These are phyloP conservation scores for Hermaeophaga mercurialis DNA, from an alignment of 2,888 invertebrate species.

Conservation along the genomic window DNA sequence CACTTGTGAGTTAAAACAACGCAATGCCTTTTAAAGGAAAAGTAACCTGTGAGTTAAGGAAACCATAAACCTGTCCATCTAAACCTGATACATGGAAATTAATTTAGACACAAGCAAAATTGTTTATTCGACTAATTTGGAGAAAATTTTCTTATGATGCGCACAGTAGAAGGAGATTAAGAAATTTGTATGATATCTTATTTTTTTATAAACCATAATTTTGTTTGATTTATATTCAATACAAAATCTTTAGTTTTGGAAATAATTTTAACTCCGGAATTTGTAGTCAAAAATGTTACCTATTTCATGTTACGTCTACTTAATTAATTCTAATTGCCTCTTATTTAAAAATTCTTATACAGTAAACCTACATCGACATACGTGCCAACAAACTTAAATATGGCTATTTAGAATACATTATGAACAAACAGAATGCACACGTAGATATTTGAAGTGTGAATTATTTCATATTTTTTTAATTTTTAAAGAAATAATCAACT, in stretches of 20 bases:
- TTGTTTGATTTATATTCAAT: too few relatives aligned
- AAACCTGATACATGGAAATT: too few relatives aligned
- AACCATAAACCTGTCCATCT: neutral
- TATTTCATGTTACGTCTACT: too few relatives aligned
- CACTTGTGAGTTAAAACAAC: neutral
- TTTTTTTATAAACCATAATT: too few relatives aligned
- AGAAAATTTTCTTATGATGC: too few relatives aligned
- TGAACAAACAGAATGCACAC: neutral
- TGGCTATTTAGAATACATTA: neutral
- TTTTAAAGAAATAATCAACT: neutral
- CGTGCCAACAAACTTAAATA: neutral
- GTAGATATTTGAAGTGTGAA: neutral
- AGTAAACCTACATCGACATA: neutral
- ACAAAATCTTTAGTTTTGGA: too few relatives aligned
- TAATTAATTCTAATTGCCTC: neutral
- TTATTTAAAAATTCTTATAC: neutral
- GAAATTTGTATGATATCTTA: too few relatives aligned
- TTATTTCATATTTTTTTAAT: neutral
- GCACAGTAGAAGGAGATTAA: too few relatives aligned
- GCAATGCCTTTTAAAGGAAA: neutral
- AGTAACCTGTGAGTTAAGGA: neutral
- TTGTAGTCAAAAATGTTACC: too few relatives aligned
- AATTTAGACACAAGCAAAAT: too few relatives aligned
- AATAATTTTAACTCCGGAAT: too few relatives aligned
- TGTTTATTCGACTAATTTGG: too few relatives aligned